Evolutionary conservation across 1,140 invertebrate genomes (phyloP), one percentile per base, ranked within the genome.

Genomic region (Drosophila subpulchrella): DNA sequence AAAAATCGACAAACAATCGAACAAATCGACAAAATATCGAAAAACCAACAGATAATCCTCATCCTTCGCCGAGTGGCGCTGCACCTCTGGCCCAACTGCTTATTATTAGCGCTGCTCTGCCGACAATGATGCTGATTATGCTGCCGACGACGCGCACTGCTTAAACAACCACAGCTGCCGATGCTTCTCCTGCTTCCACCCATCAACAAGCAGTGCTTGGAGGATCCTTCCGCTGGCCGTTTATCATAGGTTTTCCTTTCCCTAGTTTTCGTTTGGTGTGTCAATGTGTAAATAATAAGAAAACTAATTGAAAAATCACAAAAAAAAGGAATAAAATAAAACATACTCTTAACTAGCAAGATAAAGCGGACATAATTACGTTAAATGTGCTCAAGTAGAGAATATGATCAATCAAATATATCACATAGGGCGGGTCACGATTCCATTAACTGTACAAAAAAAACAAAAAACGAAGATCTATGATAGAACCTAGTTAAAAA

Each of bases 381-480:
- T 71, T 71, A 56, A 71, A 56, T 71, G 67, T 71, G 65, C 67
- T 71, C 67, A 71, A 71, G 65, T 71, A 71, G 67, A 71, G 36
- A 70, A 70, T 71, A 71, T 39, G 67, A 71, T 71, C 51, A n/a
- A 48, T 71, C n/a, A 71, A 46, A 54, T 39, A 70, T 71, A 70
- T 70, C 51, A 70, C 63, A 17, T 57, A 68, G 66, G 65, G 67
- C 42, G 50, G 65, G 65, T 71, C 53, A 57, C 65, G 46, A 78
- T 81, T 85, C 74, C 74, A 85, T 85, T 85, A 68, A 81, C 67
- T 85, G 82, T 85, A 85, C 82, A 85, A 85, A 84, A 62, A 78
- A 71, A 71, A 70, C 53, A 44, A 67, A 67, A 24, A 44, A 75
- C 3, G 10, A 42, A 46, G 51, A 54, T 34, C 12, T 56, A 58